A percentile compares a stretch with the other conserved stretches of the same genome.
Conservation (phyloP, 2,797 vertebrate genomes). For the Tenualosa ilisha region DNA sequence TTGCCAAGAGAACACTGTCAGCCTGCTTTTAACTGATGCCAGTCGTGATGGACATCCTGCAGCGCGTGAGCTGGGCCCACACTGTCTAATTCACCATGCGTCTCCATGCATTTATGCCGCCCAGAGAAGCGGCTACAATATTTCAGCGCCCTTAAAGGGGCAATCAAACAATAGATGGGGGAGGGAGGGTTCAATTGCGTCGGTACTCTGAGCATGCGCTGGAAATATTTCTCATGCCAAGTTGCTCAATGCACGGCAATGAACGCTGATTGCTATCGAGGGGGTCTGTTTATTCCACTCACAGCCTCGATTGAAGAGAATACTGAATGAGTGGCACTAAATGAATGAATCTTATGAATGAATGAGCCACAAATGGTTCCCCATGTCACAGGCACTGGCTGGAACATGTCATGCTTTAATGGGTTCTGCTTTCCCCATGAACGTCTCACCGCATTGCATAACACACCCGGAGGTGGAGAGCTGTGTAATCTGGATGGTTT, state of each 20-base stretch:
- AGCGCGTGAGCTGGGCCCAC: conserved; percentile 28
- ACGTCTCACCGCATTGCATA: background rate
- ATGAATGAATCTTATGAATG: conserved; percentile 12
- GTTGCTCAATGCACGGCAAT: background rate
- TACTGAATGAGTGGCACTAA: background rate
- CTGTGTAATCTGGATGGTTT: background rate
- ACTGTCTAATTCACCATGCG: conserved; percentile 45
- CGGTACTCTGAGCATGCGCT: background rate
- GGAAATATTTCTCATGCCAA: background rate
- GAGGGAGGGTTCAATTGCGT: background rate
- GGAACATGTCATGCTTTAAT: background rate
- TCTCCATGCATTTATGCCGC: conserved; percentile 46
- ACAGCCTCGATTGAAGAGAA: background rate
- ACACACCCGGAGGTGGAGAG: background rate
- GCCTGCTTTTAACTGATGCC: conserved; percentile 47
- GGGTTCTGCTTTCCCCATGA: background rate
- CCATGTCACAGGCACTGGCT: background rate
- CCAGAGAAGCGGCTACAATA: conserved; percentile 38
- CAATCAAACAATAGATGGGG: conserved; percentile 30
- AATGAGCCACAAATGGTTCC: background rate
- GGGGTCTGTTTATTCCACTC: background rate
- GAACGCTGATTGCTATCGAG: background rate
- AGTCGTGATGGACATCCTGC: conserved; percentile 39
- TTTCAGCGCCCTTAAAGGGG: conserved; percentile 43
- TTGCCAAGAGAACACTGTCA: conserved; percentile 40